Conservation (phyloP, 2,113 vertebrate genomes). For the Tursiops truncatus region DNA sequence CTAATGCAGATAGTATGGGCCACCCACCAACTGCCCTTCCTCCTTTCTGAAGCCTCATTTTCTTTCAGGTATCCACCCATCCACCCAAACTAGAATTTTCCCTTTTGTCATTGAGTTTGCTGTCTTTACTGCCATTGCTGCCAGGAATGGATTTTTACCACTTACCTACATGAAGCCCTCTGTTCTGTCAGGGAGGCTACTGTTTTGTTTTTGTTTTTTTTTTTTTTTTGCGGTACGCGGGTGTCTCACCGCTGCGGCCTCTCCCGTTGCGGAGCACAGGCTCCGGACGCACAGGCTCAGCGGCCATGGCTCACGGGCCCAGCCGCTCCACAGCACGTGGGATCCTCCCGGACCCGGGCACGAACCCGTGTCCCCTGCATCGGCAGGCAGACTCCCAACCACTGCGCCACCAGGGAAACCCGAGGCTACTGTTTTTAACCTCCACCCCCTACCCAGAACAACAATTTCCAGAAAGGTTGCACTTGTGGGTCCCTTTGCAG, state of each 20-base stretch:
- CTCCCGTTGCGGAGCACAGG: too few species aligned
- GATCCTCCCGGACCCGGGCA: too few species aligned
- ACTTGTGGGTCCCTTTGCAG: neutral
- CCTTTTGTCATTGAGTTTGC: neutral
- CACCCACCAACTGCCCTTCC: neutral
- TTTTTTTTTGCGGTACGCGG: too few species aligned
- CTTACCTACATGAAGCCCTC: neutral
- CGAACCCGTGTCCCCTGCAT: too few species aligned
- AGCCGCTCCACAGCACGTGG: too few species aligned
- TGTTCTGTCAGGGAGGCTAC: neutral
- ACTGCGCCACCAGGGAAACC: too few species aligned
- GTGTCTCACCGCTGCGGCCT: too few species aligned
- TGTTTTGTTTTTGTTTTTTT: too few species aligned
- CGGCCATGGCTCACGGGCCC: too few species aligned
- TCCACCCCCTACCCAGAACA: neutral
- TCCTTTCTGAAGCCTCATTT: neutral
- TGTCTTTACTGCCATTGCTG: neutral
- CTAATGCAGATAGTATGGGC: neutral
- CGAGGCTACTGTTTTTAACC: neutral
- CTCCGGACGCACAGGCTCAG: too few species aligned
- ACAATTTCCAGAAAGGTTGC: neutral
- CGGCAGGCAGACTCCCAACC: too few species aligned
- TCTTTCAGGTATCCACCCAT: neutral
- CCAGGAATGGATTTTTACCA: neutral
- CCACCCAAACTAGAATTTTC: neutral